Evolutionary conservation across 2,888 invertebrate species (phyloP).

Genomic region (Idaea straminata): DNA sequence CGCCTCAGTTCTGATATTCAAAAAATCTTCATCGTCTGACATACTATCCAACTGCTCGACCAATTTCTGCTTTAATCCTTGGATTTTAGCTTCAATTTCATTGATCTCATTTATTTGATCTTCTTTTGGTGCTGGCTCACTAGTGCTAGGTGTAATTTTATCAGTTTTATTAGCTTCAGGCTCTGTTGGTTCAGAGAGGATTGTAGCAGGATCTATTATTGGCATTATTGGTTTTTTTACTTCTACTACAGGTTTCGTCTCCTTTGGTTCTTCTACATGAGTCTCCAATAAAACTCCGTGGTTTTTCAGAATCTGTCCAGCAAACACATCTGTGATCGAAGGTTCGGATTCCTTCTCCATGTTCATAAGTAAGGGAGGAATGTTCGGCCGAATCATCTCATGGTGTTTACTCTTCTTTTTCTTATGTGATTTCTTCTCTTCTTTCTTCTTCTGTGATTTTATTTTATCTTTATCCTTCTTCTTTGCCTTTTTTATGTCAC

Average conservation of each 20-base stretch:
- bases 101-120: conserved; percentile 67
- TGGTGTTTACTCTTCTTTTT: conserved; percentile 67
- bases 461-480: conserved; percentile 63
- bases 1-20: conserved; percentile 83
- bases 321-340: conserved; percentile 83
- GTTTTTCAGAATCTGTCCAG: conserved; percentile 80
- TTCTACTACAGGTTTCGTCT: conserved; percentile 50
- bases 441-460: conserved; percentile 55
- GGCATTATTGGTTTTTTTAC: conserved; percentile 61
- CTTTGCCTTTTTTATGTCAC: conserved; percentile 63
- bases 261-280: conserved; percentile 46
- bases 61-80: conserved; percentile 67
- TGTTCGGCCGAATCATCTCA: conserved; percentile 68
- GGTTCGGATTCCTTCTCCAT: conserved; percentile 73
- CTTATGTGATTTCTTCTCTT: conserved; percentile 69
- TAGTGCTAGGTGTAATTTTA: conserved; percentile 18
- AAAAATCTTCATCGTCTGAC: conserved; percentile 83
- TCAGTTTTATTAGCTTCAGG: conserved; percentile 25
- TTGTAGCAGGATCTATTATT: conserved; percentile 69
- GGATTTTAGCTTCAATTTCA: conserved; percentile 83
- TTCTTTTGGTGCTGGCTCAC: conserved; percentile 35
- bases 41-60: conserved; percentile 75
- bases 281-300: conserved; percentile 63
- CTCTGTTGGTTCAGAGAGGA: conserved; percentile 40
- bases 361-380: conserved; percentile 72